Percentiles rank a stretch among this genome's conserved stretches.
These are phyloP conservation scores for Limnephilus lunatus DNA, from an alignment of 2,888 invertebrate genomes.

Conservation along the genomic window DNA sequence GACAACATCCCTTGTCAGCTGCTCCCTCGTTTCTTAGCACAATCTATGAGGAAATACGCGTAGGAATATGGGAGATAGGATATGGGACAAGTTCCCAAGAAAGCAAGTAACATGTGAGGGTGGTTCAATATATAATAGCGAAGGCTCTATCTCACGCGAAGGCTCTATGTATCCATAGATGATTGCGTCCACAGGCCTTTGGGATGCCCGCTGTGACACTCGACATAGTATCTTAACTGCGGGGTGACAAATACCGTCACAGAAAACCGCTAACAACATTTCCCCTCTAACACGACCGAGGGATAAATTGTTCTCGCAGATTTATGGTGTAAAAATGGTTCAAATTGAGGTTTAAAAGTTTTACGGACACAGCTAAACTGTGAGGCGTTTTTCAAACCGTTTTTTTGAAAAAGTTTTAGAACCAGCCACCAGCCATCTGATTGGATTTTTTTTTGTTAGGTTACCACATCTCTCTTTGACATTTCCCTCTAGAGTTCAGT, in stretches of 20 bases:
- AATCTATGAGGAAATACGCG: slow-evolving; percentile 14
- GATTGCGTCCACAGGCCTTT: slow-evolving; percentile 1
- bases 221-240: background rate
- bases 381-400: background rate
- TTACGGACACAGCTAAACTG: background rate
- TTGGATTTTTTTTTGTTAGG: no score
- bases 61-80: background rate
- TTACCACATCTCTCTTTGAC: no score
- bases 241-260: slow-evolving; percentile 10
- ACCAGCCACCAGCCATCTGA: no score
- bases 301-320: background rate
- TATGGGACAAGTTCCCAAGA: background rate
- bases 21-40: background rate
- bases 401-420: no score
- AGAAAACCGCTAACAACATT: background rate
- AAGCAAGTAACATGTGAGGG: background rate
- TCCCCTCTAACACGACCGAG: background rate
- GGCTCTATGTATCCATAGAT: background rate
- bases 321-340: background rate
- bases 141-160: background rate
- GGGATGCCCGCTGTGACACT: background rate
- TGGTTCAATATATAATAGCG: background rate
- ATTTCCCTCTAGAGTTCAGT: no score
- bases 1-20: slow-evolving; percentile 4
- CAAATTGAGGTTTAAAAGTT: background rate